Evolutionary conservation across 2,113 vertebrate species (phyloP).

Genomic region (Equus quagga): DNA sequence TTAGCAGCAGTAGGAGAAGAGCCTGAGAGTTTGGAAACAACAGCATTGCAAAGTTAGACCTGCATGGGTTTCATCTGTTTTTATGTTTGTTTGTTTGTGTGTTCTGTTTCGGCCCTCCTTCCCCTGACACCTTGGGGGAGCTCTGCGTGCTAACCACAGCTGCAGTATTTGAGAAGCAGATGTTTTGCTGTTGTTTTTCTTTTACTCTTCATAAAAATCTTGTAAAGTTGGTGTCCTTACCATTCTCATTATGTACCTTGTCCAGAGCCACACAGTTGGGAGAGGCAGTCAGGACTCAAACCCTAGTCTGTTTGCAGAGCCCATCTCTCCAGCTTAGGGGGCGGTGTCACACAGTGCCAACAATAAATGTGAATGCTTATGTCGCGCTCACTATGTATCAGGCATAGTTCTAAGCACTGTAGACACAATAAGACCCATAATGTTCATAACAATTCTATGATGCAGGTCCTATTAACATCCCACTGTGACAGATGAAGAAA

Average conservation of each 20-base stretch:
- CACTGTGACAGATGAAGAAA: neutral
- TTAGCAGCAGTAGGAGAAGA: neutral
- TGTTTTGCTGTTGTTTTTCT: neutral
- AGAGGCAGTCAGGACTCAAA: neutral
- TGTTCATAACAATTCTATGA: neutral
- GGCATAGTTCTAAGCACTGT: neutral
- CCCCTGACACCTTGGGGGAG: neutral
- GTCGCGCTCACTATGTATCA: neutral
- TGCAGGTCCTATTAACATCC: neutral
- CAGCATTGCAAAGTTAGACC: neutral
- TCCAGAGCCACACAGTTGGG: neutral
- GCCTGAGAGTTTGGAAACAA: neutral
- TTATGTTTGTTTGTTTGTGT: neutral
- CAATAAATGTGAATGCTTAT: neutral
- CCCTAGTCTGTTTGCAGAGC: neutral
- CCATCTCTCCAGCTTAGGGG: neutral
- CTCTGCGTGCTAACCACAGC: neutral
- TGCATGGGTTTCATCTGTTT: neutral
- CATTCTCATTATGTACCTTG: neutral
- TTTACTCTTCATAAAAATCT: constrained; percentile 23
- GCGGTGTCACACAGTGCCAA: neutral
- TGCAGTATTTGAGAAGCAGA: neutral
- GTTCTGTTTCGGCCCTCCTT: neutral
- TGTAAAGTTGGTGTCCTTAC: neutral
- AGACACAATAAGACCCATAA: neutral